A percentile compares a stretch with the other conserved stretches of the same genome.
Conservation (phyloP, 2,113 vertebrate species). For the Phaethon lepturus region DNA sequence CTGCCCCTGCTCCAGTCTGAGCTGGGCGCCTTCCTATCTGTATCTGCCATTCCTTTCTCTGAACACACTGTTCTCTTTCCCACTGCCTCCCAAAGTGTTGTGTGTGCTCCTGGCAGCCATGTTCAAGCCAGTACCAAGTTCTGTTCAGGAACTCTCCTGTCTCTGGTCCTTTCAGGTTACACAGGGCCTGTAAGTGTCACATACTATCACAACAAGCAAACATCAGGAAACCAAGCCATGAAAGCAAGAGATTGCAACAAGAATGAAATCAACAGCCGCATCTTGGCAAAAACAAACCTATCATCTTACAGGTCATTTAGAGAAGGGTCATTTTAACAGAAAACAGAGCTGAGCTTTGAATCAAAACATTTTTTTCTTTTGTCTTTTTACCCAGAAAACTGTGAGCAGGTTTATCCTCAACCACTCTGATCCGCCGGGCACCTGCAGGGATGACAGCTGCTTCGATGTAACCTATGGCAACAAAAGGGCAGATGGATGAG, state of each 20-base stretch:
- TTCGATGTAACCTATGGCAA: constrained; percentile 90
- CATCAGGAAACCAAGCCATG: not conserved
- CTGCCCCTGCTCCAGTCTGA: not conserved
- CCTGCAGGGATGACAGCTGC: constrained; percentile 92
- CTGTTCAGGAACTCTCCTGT: not conserved
- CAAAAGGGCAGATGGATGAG: constrained; percentile 15
- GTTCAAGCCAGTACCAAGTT: constrained; percentile 1
- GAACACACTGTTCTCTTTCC: not conserved
- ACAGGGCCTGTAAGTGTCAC: not conserved
- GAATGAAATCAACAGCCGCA: not conserved
- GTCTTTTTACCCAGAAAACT: constrained; percentile 93
- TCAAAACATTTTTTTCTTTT: not conserved
- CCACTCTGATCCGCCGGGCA: constrained; percentile 92
- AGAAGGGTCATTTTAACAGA: not conserved
- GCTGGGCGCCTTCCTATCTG: not conserved
- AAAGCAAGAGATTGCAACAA: not conserved
- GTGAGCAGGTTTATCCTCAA: constrained; percentile 95
- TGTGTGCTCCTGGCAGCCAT: not conserved
- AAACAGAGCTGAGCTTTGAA: not conserved
- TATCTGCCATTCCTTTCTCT: not conserved
- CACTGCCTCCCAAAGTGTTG: not conserved
- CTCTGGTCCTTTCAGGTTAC: not conserved
- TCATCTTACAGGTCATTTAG: not conserved
- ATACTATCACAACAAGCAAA: not conserved
- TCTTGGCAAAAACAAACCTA: not conserved